Percentiles rank a stretch among this genome's conserved stretches.
phyloP scores from a whole-genome alignment of 2,888 invertebrate species.

The Pyrgus malvae region DNA sequence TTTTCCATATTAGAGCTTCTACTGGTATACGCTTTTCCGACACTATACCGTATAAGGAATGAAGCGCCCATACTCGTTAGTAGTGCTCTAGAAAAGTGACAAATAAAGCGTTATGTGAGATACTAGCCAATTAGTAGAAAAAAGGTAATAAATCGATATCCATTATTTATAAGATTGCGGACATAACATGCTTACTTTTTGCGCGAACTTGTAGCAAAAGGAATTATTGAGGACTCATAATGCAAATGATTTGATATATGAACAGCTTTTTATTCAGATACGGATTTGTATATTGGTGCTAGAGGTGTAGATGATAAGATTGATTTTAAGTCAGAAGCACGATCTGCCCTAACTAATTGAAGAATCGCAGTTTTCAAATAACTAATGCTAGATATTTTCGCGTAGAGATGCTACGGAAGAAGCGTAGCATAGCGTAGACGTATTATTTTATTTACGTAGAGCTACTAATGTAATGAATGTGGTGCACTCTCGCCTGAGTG shows the following conservation, averaged over 20 bases:
- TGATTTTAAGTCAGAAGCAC: too few species aligned
- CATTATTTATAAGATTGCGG: slow-evolving; percentile 10
- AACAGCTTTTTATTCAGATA: too few species aligned
- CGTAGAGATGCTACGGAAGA: too few species aligned
- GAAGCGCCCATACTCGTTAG: slow-evolving; percentile 1
- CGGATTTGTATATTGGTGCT: too few species aligned
- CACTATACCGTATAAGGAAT: slow-evolving; percentile 1
- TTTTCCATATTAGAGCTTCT: neutral
- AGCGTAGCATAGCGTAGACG: too few species aligned
- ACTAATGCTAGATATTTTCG: too few species aligned
- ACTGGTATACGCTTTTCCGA: neutral
- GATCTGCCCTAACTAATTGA: too few species aligned
- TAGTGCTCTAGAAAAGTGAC: slow-evolving; percentile 16
- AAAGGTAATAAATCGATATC: slow-evolving; percentile 7
- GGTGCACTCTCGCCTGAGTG: too few species aligned
- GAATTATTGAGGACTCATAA: neutral
- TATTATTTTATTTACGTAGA: too few species aligned
- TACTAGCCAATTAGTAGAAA: slow-evolving; percentile 7
- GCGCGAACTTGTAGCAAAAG: neutral
- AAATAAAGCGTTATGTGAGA: slow-evolving; percentile 18
- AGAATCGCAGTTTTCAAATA: too few species aligned
- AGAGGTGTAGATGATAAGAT: too few species aligned
- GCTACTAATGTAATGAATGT: too few species aligned
- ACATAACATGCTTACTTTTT: slow-evolving; percentile 12
- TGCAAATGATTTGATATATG: neutral